Conservation (phyloP, 2,888 invertebrate species). For the Terebella lapidaria region DNA sequence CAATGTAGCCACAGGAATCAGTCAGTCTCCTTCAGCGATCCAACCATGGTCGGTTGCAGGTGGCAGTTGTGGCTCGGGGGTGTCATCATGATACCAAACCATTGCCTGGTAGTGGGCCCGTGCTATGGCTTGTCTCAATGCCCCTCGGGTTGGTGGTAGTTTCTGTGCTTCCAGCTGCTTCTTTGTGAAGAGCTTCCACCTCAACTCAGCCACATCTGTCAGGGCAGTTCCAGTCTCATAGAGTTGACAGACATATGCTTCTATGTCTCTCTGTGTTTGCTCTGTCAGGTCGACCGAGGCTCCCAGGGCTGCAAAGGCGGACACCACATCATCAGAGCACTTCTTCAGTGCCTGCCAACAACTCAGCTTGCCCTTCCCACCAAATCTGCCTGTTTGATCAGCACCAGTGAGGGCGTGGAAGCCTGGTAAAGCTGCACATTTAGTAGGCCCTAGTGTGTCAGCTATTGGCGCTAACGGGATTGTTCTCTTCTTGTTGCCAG, state of each 20-base stretch:
- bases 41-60: too few relatives aligned
- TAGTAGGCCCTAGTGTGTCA: background rate
- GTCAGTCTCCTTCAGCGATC: too few relatives aligned
- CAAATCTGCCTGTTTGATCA: background rate
- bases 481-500: background rate
- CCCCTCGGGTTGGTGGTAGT: too few relatives aligned
- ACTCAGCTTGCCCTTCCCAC: background rate
- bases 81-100: too few relatives aligned
- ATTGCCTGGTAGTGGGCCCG: too few relatives aligned
- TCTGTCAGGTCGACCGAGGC: background rate
- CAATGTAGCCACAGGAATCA: too few relatives aligned
- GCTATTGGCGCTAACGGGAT: background rate
- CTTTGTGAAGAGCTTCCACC: slow-evolving; percentile 4
- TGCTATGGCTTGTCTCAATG: too few relatives aligned
- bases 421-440: background rate
- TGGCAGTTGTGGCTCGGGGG: too few relatives aligned
- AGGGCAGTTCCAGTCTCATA: background rate
- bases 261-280: background rate
- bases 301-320: background rate
- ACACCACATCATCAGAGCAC: background rate
- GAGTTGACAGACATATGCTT: background rate
- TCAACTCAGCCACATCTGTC: background rate
- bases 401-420: background rate
- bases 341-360: background rate
- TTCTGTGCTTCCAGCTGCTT: too few relatives aligned